Conservation (phyloP, 2,888 invertebrate species). For the Epistrophella euchroma region DNA sequence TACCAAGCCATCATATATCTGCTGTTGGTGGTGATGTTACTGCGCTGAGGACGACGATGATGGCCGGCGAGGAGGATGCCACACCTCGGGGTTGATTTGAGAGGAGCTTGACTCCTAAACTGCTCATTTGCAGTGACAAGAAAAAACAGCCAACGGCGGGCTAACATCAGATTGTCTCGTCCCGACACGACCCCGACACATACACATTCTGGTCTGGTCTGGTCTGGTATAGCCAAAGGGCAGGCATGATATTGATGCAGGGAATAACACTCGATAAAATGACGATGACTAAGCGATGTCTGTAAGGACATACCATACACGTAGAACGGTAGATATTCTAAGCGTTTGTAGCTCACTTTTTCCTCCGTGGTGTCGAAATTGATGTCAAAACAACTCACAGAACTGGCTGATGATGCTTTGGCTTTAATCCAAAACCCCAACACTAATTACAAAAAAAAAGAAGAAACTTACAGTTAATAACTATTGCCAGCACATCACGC, state of each 20-base stretch:
- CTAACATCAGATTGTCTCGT: conserved; percentile 55
- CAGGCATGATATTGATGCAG: conserved; percentile 38
- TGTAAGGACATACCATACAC: background rate
- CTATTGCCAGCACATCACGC: conserved; percentile 15
- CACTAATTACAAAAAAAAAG: conserved; percentile 21
- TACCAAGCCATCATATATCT: conserved; percentile 22
- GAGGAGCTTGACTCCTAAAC: conserved; percentile 54
- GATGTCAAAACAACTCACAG: conserved; percentile 36
- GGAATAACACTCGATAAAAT: background rate
- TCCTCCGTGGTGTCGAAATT: conserved; percentile 50
- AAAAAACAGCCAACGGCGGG: conserved; percentile 69
- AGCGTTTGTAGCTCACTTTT: conserved; percentile 6
- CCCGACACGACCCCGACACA: conserved; percentile 7
- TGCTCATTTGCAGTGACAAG: conserved; percentile 75
- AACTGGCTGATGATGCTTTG: conserved; percentile 55
- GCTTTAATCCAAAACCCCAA: conserved; percentile 64
- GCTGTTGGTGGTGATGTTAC: conserved; percentile 30
- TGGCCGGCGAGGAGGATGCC: background rate
- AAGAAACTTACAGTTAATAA: conserved; percentile 54
- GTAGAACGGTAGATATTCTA: background rate
- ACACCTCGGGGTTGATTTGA: conserved; percentile 43
- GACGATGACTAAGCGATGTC: background rate
- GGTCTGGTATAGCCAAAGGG: conserved; percentile 18
- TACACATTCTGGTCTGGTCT: conserved; percentile 19
- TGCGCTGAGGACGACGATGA: background rate